Conservation (phyloP, 2,888 invertebrate genomes). For the Drosophila parthenogenetica region DNA sequence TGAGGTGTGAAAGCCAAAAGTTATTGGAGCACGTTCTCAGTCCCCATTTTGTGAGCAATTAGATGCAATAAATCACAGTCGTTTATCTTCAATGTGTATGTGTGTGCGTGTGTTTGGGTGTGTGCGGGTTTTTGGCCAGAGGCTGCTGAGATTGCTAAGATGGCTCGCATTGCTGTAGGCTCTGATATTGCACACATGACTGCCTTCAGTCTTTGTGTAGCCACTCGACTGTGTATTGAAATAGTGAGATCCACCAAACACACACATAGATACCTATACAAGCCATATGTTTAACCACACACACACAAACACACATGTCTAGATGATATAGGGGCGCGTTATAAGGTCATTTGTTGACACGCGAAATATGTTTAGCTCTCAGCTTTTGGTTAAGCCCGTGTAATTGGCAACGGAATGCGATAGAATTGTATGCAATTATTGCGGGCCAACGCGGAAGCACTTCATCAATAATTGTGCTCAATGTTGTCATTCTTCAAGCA, state of each 20-base stretch:
- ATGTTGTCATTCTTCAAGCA: neutral
- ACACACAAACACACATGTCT: neutral
- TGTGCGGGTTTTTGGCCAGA: conserved; percentile 32
- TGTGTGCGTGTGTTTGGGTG: conserved; percentile 1
- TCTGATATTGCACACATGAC: conserved; percentile 66
- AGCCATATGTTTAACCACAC: conserved; percentile 12
- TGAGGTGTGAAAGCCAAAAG: conserved; percentile 72
- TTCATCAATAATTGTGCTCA: conserved; percentile 1
- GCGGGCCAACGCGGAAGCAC: conserved; percentile 8
- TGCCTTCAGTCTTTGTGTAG: conserved; percentile 42
- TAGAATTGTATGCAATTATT: conserved; percentile 34
- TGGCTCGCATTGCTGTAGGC: conserved; percentile 32
- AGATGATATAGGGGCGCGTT: conserved; percentile 13
- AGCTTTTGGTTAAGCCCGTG: conserved; percentile 25
- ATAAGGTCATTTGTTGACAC: conserved; percentile 38
- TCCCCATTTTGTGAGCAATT: conserved; percentile 65
- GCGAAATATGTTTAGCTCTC: conserved; percentile 47
- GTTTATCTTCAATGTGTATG: conserved; percentile 51
- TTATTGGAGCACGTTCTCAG: conserved; percentile 75
- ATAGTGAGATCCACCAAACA: conserved; percentile 18
- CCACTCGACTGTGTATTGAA: conserved; percentile 38
- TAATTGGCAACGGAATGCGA: conserved; percentile 46
- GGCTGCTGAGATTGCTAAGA: conserved; percentile 46
- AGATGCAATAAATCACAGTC: conserved; percentile 74
- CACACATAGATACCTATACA: conserved; percentile 13